phyloP scores from a whole-genome alignment of 2,797 vertebrate genomes.

The Lepidocolaptes lacrymiger region DNA sequence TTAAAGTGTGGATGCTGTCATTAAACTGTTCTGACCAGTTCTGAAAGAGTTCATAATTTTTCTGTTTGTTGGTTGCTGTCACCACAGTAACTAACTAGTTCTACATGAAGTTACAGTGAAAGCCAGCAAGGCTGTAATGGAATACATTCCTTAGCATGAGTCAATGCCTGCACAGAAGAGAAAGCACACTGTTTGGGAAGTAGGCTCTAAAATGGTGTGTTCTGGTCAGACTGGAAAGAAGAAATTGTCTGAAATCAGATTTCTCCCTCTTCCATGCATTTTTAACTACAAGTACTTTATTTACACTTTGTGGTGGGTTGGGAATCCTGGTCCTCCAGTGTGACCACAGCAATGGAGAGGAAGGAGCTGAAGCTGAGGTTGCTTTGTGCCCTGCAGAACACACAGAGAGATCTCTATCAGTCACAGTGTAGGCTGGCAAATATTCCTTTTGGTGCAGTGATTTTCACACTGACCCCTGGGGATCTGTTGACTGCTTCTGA shows the following conservation, averaged over 20 bases:
- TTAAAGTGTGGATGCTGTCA: not conserved
- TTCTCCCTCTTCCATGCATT: constrained; percentile 12
- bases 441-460: not conserved
- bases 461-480: not conserved
- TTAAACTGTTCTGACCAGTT: constrained; percentile 43
- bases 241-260: constrained; percentile 20
- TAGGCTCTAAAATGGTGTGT: constrained; percentile 57
- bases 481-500: not conserved
- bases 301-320: not conserved
- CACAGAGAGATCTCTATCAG: not conserved
- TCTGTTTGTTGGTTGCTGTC: constrained; percentile 72
- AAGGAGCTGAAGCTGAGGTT: constrained; percentile 1
- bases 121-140: constrained; percentile 81
- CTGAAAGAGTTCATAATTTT: constrained; percentile 71
- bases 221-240: constrained; percentile 59
- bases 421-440: not conserved
- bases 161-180: constrained; percentile 74
- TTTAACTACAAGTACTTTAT: constrained; percentile 22
- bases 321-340: not conserved
- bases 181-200: constrained; percentile 75
- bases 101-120: constrained; percentile 62
- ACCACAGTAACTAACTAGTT: constrained; percentile 73
- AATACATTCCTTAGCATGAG: constrained; percentile 82
- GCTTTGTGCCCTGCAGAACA: not conserved
- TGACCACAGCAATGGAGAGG: not conserved